Base-by-base conservation (phyloP, 2,797 vertebrate species). In the Leptoclinus maculatus region DNA sequence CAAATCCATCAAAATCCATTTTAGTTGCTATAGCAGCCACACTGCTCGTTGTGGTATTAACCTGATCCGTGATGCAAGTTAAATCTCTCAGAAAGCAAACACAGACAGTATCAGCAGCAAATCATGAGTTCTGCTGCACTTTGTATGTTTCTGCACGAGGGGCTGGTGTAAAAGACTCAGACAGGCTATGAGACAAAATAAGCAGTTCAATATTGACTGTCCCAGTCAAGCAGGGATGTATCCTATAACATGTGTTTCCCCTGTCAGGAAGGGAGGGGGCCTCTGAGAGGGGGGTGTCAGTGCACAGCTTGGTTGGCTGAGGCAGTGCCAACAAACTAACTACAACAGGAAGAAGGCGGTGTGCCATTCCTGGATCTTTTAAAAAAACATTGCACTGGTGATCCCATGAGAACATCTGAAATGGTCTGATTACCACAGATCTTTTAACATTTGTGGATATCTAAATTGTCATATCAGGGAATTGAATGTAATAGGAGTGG, bases 241-340 rank as follows among this genome's bases (percentile, higher is more conserved):
- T 86, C 80, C 79, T 65, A 71, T 76, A 85, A 84, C 76, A 86
- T 80, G 78, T 78, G 85, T 77, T 93, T 94, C 89, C 90, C 90
- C 73, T 65, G 21, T 85, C 88, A 91, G 92, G 94, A 94, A 92
- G 87, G 88, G 90, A 59, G 82, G 82, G 75, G 66, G 68, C 60
- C 76, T 43, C 36, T 58, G 59, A 25, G 58, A 19, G 25, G 66
- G 57, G 65, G 60, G 47, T 67, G 64, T 65, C 1, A 5, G 68
- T 53, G 71, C 56, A 81, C 27, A 27, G 43, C 45, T 62, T 78
- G 63, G 66, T 73, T 63, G 43, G 19, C 41, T 78, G 64, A 75
- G 69, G 66, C 66, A 38, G 32, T 43, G 77, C 75, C 76, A 85
- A 34, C 77, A 78, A 80, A 66, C 23, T 67, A 41, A 53, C 51